phyloP scores from a whole-genome alignment of 2,888 invertebrate species.

The Clistopyga incitator region DNA sequence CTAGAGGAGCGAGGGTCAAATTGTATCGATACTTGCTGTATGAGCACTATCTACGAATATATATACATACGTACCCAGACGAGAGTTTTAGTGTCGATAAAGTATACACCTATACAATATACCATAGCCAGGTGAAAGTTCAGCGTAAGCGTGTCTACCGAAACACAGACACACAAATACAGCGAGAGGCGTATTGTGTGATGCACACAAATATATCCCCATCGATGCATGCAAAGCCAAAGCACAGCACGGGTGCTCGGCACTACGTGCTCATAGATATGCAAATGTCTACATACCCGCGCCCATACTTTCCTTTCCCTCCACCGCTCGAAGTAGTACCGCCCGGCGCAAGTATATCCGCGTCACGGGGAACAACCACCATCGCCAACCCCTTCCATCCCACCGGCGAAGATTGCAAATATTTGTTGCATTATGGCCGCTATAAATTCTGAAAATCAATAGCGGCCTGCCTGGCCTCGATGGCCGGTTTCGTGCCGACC shows the following conservation, averaged over 20 bases:
- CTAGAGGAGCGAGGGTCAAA: slow-evolving; percentile 10
- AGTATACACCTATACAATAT: slow-evolving; percentile 6
- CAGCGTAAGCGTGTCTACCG: slow-evolving; percentile 37
- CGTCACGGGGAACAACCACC: slow-evolving; percentile 34
- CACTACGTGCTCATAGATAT: slow-evolving; percentile 70
- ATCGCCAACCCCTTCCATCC: neutral
- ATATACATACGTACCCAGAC: slow-evolving; percentile 2
- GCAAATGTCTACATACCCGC: slow-evolving; percentile 68
- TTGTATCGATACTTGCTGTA: slow-evolving; percentile 3
- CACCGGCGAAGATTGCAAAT: slow-evolving; percentile 73
- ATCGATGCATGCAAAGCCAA: slow-evolving; percentile 55
- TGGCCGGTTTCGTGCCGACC: slow-evolving; percentile 50
- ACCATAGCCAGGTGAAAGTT: slow-evolving; percentile 38
- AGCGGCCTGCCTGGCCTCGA: slow-evolving; percentile 56
- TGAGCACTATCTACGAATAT: slow-evolving; percentile 20
- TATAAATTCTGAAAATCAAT: slow-evolving; percentile 76
- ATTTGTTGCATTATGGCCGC: slow-evolving; percentile 74
- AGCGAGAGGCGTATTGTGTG: slow-evolving; percentile 4
- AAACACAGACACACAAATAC: slow-evolving; percentile 11
- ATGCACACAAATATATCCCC: slow-evolving; percentile 2
- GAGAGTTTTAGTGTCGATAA: slow-evolving; percentile 21
- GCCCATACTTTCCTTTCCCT: slow-evolving; percentile 30
- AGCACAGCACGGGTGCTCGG: slow-evolving; percentile 43
- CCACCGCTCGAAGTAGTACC: slow-evolving; percentile 32
- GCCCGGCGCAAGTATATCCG: slow-evolving; percentile 43